Conservation (phyloP, 2,888 invertebrate genomes). For the Xiphydria camelus region DNA sequence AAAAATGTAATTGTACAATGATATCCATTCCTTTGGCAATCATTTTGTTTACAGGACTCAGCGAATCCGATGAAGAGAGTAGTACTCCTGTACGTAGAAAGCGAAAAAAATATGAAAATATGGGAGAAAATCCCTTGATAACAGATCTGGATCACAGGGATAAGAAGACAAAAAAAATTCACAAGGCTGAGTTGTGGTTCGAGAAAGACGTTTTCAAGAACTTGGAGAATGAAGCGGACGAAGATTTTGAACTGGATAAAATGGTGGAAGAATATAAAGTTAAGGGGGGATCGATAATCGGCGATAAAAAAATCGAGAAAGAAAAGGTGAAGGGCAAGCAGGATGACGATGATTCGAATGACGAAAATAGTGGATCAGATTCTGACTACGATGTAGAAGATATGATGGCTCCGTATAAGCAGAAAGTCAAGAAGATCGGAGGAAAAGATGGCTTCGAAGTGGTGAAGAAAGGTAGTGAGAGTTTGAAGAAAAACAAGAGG, state of each 20-base stretch:
- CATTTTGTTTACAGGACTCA: constrained; percentile 60
- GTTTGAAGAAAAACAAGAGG: constrained; percentile 61
- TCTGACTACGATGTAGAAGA: constrained; percentile 61
- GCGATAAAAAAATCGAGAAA: constrained; percentile 27
- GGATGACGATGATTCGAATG: constrained; percentile 34
- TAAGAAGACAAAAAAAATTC: constrained; percentile 71
- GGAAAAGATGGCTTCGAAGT: constrained; percentile 71
- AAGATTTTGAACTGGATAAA: constrained; percentile 83
- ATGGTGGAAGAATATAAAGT: constrained; percentile 72
- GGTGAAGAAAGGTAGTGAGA: constrained; percentile 64
- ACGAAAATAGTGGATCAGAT: constrained; percentile 49
- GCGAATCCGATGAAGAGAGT: constrained; percentile 65
- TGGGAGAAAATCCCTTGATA: constrained; percentile 64
- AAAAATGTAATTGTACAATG: no score
- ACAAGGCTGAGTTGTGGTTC: constrained; percentile 86
- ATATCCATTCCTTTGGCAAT: background rate
- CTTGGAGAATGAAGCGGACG: constrained; percentile 80
- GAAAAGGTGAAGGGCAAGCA: constrained; percentile 28
- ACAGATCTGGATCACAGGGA: constrained; percentile 80
- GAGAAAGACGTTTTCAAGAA: constrained; percentile 82
- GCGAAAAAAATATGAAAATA: constrained; percentile 24
- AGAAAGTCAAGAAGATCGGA: constrained; percentile 44
- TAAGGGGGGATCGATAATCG: constrained; percentile 66
- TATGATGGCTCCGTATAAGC: constrained; percentile 39
- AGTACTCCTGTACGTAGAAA: constrained; percentile 46